These are phyloP conservation scores for Catagonus wagneri DNA, from an alignment of 2,113 vertebrate species.

Conservation along the genomic window DNA sequence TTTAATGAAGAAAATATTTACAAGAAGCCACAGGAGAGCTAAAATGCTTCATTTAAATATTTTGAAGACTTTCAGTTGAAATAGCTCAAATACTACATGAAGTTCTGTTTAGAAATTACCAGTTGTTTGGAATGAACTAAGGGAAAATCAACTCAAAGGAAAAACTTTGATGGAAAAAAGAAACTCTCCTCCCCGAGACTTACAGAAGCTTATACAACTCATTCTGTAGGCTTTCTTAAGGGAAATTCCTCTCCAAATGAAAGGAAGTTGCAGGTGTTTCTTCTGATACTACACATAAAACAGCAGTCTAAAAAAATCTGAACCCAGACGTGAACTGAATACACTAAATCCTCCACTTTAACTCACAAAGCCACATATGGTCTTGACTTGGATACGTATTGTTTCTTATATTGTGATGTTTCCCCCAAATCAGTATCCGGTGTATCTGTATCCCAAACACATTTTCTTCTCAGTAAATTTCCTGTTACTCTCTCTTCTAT, in stretches of 20 bases:
- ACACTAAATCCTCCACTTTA: neutral
- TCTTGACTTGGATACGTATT: neutral
- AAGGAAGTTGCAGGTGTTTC: neutral
- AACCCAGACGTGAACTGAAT: neutral
- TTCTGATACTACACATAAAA: neutral
- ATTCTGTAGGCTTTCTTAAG: neutral
- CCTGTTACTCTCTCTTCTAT: neutral
- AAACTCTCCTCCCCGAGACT: neutral
- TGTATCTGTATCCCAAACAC: neutral
- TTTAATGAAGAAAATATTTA: slow-evolving; percentile 48
- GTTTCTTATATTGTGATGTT: neutral
- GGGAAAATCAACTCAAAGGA: neutral
- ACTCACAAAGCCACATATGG: neutral
- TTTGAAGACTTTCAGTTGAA: slow-evolving; percentile 8
- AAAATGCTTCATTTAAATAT: slow-evolving; percentile 65
- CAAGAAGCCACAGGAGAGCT: neutral
- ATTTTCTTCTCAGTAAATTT: neutral
- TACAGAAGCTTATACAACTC: neutral
- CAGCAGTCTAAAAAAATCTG: neutral
- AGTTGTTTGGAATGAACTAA: neutral
- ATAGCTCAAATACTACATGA: neutral
- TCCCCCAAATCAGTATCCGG: neutral
- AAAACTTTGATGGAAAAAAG: neutral
- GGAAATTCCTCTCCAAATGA: neutral
- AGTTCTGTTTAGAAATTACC: neutral